Evolutionary conservation across 2,113 vertebrate genomes (phyloP).

Genomic region (Dinomys branickii): DNA sequence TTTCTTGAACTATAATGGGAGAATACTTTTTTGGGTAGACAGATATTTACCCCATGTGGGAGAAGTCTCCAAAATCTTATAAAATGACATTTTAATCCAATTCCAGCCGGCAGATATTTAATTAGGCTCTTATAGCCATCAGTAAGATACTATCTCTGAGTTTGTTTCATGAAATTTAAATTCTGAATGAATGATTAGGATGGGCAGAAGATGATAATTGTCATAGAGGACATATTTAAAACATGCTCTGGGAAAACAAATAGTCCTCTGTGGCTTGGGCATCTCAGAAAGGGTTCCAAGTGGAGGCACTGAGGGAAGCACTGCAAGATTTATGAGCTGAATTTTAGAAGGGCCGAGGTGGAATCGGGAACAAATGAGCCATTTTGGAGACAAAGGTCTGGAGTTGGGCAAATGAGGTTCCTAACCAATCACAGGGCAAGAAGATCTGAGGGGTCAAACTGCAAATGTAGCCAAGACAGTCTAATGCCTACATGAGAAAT

Average conservation of each 20-base stretch:
- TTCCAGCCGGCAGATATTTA: background rate
- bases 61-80: background rate
- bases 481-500: background rate
- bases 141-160: background rate
- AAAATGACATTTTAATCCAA: background rate
- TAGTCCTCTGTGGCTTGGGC: background rate
- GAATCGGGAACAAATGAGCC: background rate
- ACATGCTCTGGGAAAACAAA: background rate
- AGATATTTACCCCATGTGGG: background rate
- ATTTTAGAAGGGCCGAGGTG: background rate
- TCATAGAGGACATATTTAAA: background rate
- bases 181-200: conserved; percentile 3
- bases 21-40: background rate
- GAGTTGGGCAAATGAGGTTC: background rate
- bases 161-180: conserved; percentile 10
- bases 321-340: background rate
- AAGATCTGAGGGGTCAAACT: background rate
- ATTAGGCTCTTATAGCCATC: background rate
- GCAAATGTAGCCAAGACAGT: background rate
- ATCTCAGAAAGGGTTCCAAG: background rate
- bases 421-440: background rate
- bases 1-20: background rate
- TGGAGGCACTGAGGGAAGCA: background rate
- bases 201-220: background rate
- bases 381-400: background rate